Evolutionary conservation across 2,888 invertebrate genomes (phyloP), one percentile per base, ranked within the genome.

Genomic region (Herminia tarsipennalis): DNA sequence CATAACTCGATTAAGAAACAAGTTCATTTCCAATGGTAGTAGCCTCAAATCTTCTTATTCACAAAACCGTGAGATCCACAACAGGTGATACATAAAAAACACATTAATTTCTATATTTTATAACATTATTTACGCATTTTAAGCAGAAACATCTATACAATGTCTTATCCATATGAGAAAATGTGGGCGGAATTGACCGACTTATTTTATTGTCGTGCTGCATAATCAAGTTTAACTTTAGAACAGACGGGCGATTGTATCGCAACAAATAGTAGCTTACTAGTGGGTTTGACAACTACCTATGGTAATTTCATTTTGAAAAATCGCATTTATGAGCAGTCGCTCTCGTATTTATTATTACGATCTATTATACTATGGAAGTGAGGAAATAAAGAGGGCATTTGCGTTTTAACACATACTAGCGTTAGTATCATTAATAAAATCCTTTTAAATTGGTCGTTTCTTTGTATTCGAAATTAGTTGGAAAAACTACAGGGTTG

Each of bases 121-220:
- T 58, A 49, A 52, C 52, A 54, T 54, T 51, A 66, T 66, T 63
- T 63, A 56, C 52, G 46, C 46, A 53, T 60, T 57, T 57, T 41
- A 55, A 66, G 28, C 49, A 63, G 48, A 49, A 49, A 52, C 43
- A 38, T 39, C 42, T 33, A 51, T 45, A 66, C 65, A 66, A 66
- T 66, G 62, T 66, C 60, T 53, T 63, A 60, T 57, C 60, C 57
- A 66, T 63, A 61, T 53, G 61, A 66, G 64, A 66, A 63, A 57
- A 24, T 61, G 65, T 66, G 58, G 66, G 66, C 48, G 66, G 66
- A 66, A 58, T 48, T 61, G 66, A 56, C 66, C 64, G 49, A 66
- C 53, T 56, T 66, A 63, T 57, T 66, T 66, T 63, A 66, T 51
- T 63, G 66, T 66, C 52, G 44, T 49, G 47, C 36, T 44, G 54